phyloP scores from a whole-genome alignment of 2,113 vertebrate genomes.

The Pteruthius melanotis region DNA sequence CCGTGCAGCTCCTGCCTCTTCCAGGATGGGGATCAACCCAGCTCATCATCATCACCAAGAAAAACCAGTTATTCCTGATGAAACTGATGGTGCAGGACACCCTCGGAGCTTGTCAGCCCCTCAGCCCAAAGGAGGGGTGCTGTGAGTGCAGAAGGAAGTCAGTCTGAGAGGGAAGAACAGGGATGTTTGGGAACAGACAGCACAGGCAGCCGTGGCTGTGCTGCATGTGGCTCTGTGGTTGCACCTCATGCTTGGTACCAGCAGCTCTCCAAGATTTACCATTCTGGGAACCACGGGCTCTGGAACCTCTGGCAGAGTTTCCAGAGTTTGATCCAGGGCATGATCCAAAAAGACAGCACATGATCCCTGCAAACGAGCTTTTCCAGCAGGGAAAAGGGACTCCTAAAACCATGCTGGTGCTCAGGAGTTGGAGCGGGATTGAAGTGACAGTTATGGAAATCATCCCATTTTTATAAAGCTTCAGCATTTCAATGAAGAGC shows the following conservation, averaged over 20 bases:
- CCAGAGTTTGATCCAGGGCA: too few species aligned
- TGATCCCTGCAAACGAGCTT: background rate
- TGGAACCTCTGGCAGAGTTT: background rate
- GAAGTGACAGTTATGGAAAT: background rate
- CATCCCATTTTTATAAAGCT: background rate
- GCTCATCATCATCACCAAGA: fast-evolving
- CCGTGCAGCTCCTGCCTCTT: background rate
- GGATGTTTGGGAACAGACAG: background rate
- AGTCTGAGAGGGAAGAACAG: fast-evolving
- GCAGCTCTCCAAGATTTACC: background rate
- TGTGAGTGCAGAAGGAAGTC: background rate
- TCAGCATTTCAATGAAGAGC: background rate
- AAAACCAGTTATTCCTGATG: background rate
- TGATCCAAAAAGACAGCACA: background rate
- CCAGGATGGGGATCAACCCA: background rate
- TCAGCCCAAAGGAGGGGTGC: background rate
- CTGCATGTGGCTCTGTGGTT: background rate
- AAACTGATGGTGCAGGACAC: background rate
- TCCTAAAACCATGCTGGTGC: background rate
- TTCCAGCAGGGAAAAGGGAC: background rate
- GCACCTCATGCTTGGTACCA: background rate
- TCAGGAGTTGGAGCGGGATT: background rate
- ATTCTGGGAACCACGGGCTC: background rate
- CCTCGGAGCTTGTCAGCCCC: background rate
- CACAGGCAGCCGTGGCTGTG: background rate